Evolutionary conservation across 2,113 vertebrate genomes (phyloP).

Genomic region (Myanophis thanlyinensis): DNA sequence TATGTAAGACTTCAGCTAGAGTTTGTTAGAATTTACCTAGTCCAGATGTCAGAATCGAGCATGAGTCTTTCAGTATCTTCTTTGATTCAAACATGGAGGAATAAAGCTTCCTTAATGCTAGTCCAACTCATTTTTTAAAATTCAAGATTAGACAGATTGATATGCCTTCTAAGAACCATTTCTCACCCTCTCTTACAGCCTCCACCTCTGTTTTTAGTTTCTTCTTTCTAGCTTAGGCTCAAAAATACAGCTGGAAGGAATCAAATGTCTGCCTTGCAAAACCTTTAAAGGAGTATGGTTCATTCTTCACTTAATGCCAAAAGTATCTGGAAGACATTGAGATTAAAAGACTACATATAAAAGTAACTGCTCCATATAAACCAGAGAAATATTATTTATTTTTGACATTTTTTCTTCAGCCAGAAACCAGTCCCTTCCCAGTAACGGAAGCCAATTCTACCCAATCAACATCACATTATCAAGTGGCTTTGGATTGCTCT

Average conservation of each 20-base stretch:
- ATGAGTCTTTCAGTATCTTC: neutral
- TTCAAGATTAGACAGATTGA: constrained; percentile 49
- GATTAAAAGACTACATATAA: constrained; percentile 47
- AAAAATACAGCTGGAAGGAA: constrained; percentile 67
- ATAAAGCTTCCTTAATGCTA: constrained; percentile 4
- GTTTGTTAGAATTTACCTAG: neutral
- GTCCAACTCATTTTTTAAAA: neutral
- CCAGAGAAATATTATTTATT: neutral
- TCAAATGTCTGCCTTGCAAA: constrained; percentile 60
- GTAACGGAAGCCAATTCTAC: constrained; percentile 44
- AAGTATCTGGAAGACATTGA: constrained; percentile 43
- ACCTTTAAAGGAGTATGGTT: constrained; percentile 61
- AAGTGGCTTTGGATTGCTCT: constrained; percentile 61
- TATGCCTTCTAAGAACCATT: constrained; percentile 45
- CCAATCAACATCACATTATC: constrained; percentile 57
- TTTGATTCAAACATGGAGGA: neutral
- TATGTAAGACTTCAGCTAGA: neutral
- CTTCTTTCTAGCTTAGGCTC: constrained; percentile 47
- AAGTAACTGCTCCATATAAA: constrained; percentile 36
- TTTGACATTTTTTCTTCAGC: constrained; percentile 4
- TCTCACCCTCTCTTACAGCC: constrained; percentile 27
- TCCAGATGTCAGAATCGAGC: neutral
- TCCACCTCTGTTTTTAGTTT: constrained; percentile 30
- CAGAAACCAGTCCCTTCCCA: neutral
- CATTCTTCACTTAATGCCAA: constrained; percentile 55